phyloP scores from a whole-genome alignment of 1,140 invertebrate genomes.

The Zaprionus davidi region DNA sequence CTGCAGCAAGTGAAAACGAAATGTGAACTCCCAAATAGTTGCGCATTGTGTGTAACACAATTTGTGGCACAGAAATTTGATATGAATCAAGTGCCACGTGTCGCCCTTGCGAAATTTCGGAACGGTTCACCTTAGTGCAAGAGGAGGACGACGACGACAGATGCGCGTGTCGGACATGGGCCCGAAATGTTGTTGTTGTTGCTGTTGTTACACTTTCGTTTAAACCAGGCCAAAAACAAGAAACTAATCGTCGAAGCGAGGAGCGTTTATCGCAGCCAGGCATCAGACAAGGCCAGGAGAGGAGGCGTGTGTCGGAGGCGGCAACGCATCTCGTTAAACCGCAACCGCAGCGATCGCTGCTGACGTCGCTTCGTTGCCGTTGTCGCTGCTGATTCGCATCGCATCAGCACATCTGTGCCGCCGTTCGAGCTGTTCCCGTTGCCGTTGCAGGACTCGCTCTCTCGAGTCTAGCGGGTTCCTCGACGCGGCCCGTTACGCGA shows the following conservation, averaged over 20 bases:
- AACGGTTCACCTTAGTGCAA: neutral
- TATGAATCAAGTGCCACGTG: slow-evolving; percentile 82
- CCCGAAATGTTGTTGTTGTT: slow-evolving; percentile 36
- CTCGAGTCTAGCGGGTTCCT: slow-evolving; percentile 56
- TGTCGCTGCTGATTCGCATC: slow-evolving; percentile 59
- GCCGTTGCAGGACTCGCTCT: slow-evolving; percentile 28
- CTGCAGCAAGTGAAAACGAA: slow-evolving; percentile 42
- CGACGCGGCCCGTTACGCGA: slow-evolving; percentile 67
- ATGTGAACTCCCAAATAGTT: slow-evolving; percentile 75
- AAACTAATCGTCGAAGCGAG: slow-evolving; percentile 65
- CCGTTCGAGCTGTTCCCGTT: slow-evolving; percentile 56
- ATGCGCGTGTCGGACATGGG: slow-evolving; percentile 67
- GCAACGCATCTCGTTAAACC: slow-evolving; percentile 80
- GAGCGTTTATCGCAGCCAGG: slow-evolving; percentile 63
- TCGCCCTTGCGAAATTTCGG: slow-evolving; percentile 61
- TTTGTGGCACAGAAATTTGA: slow-evolving; percentile 76
- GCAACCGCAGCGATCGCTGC: slow-evolving; percentile 60
- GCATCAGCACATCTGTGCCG: slow-evolving; percentile 77
- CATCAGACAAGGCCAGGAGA: slow-evolving; percentile 40
- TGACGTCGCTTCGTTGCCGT: neutral
- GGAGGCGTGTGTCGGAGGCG: slow-evolving; percentile 59
- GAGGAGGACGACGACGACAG: slow-evolving; percentile 56
- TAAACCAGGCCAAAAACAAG: slow-evolving; percentile 51
- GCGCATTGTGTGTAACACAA: slow-evolving; percentile 51
- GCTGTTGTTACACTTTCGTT: slow-evolving; percentile 71